phyloP scores from a whole-genome alignment of 2,888 invertebrate genomes.

The Tipula lateralis region DNA sequence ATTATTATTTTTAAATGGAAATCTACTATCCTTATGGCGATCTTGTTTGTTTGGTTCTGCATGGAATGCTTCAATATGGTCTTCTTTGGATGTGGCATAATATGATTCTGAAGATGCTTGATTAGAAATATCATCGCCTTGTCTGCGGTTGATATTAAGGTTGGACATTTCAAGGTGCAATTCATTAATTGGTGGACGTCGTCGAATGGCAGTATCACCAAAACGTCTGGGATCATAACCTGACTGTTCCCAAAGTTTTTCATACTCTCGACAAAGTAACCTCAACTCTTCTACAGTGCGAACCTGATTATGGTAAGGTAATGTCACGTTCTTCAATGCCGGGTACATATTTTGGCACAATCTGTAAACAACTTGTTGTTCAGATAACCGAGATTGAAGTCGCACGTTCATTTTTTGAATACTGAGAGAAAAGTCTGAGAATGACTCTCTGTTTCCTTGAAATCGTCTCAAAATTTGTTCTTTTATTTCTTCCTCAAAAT shows the following conservation, averaged over 20 bases:
- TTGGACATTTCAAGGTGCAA: too few relatives aligned
- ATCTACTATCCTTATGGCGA: too few relatives aligned
- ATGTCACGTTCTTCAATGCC: neutral
- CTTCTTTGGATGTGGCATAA: too few relatives aligned
- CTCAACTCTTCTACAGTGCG: neutral
- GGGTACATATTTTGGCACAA: neutral
- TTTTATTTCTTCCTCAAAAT: neutral
- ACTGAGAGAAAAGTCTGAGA: too few relatives aligned
- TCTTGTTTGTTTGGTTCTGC: too few relatives aligned
- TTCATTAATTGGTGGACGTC: neutral
- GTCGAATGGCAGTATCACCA: neutral
- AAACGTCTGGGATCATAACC: neutral
- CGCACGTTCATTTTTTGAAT: neutral
- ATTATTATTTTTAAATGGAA: too few relatives aligned
- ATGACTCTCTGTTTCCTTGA: neutral
- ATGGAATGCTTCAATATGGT: too few relatives aligned
- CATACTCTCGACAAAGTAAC: neutral
- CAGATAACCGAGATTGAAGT: neutral
- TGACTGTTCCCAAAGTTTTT: too few relatives aligned
- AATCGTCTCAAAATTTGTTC: neutral
- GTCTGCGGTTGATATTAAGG: too few relatives aligned
- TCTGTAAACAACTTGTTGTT: neutral
- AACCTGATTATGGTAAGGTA: neutral
- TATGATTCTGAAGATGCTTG: too few relatives aligned
- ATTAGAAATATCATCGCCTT: too few relatives aligned